Conservation (phyloP, 37 sponge, comb jelly and placozoan genomes). For the Ianthella basta region DNA sequence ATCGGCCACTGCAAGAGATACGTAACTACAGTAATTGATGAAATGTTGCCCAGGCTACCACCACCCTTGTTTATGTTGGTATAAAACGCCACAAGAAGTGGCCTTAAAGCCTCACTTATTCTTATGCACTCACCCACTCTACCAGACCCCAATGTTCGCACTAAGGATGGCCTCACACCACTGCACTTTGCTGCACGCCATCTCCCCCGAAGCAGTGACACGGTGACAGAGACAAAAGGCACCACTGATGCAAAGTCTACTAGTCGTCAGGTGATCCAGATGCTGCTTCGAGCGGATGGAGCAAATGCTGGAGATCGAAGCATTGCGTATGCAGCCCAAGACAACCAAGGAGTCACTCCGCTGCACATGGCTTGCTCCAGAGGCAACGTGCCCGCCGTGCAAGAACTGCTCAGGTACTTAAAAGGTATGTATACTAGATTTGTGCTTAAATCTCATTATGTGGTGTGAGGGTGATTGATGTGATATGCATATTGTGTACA, state of each 20-base stretch:
- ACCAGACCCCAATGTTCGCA: conserved; percentile 20
- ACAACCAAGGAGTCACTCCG: conserved; percentile 80
- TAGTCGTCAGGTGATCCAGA: conserved; percentile 35
- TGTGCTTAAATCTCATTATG: too few relatives aligned
- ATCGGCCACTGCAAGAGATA: too few relatives aligned
- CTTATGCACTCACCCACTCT: not conserved
- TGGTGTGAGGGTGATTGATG: too few relatives aligned
- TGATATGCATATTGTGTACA: too few relatives aligned
- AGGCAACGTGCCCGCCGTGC: conserved; percentile 71
- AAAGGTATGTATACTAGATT: too few relatives aligned
- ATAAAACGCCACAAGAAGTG: too few relatives aligned
- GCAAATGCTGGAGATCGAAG: not conserved
- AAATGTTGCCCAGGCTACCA: too few relatives aligned
- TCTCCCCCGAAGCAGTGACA: conserved; percentile 38
- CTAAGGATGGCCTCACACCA: conserved; percentile 66
- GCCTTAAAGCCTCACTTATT: too few relatives aligned
- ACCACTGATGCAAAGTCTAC: conserved; percentile 37
- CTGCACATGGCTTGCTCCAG: conserved; percentile 82
- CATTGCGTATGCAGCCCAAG: conserved; percentile 33
- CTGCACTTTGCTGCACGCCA: conserved; percentile 87
- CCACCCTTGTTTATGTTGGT: too few relatives aligned
- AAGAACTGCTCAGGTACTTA: conserved; percentile 34
- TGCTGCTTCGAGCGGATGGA: conserved; percentile 34
- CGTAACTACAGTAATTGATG: too few relatives aligned
- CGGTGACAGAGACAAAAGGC: not conserved